Evolutionary conservation across 2,113 vertebrate species (phyloP).

Genomic region (Myxocyprinus asiaticus): DNA sequence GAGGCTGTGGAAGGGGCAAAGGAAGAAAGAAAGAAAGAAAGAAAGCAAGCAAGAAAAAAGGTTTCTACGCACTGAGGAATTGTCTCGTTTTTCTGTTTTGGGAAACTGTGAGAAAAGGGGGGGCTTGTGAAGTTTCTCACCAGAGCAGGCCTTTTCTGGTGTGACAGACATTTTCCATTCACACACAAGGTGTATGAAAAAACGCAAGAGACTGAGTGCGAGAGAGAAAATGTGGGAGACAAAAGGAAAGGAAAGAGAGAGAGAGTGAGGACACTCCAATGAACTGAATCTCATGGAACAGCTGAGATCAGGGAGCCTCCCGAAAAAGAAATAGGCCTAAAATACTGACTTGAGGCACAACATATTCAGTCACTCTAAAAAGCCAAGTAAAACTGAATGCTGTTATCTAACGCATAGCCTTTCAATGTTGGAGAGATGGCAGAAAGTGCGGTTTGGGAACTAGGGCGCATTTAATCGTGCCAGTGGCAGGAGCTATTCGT

Average conservation of each 20-base stretch:
- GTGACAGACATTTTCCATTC: conserved; percentile 52
- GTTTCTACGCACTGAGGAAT: conserved; percentile 4
- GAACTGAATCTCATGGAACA: conserved; percentile 31
- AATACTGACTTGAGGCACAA: conserved; percentile 3
- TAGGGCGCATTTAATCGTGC: conserved; percentile 47
- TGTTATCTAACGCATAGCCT: neutral
- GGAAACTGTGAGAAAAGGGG: conserved; percentile 42
- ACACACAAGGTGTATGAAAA: conserved; percentile 39
- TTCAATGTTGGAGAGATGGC: neutral
- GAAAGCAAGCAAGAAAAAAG: conserved; percentile 9
- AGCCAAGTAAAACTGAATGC: neutral
- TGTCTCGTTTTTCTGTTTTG: conserved; percentile 24
- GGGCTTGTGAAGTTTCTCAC: conserved; percentile 41
- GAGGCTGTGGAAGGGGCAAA: conserved; percentile 24
- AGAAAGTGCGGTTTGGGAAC: conserved; percentile 20
- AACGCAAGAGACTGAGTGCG: conserved; percentile 11
- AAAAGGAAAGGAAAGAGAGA: conserved; percentile 10
- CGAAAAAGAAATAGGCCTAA: neutral
- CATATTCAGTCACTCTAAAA: neutral
- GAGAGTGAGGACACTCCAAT: conserved; percentile 28
- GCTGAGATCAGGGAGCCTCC: conserved; percentile 28
- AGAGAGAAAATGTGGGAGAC: conserved; percentile 25
- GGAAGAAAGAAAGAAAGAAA: neutral
- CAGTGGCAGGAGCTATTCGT: conserved; percentile 56
- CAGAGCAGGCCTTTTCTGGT: conserved; percentile 33